Evolutionary conservation across 2,113 vertebrate genomes (phyloP), one percentile per base, ranked within the genome.

Genomic region (Oreamnos americanus): DNA sequence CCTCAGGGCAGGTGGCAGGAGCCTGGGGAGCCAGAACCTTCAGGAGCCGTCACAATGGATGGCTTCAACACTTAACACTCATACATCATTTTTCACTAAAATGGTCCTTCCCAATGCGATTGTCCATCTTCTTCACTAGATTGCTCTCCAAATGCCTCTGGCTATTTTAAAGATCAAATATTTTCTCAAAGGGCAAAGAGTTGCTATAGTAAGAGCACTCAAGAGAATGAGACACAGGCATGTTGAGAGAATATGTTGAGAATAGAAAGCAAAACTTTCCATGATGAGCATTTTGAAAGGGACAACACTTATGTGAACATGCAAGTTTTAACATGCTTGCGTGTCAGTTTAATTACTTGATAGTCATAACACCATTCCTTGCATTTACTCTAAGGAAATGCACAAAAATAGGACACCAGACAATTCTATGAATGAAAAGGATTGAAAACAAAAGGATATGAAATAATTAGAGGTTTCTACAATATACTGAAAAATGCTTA

Each of bases 111-210:
- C 84, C 58, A 94, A 23, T 10, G 85, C 83, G 60, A 96, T 30
- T 14, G 30, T 51, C 51, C 51, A 67, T 81, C 49, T 87, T 87
- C 49, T 87, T 94, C 81, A 94, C 53, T 78, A 86, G 67, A 82
- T 51, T 82, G 64, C 14, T 58, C 36, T 98, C 55, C 53, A 97
- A 74, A 88, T 93, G 60, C 25, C 67, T 86, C 62, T 55, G 30
- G 62, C 58, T 95, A 5, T 81, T 94, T 96, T 85, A 87, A 96
- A 94, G 62, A 67, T 81, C 60, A 87, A 96, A 45, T 94, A 7
- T 21, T 33, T 97, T 58, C 78, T 94, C 91, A 85, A 58, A 95
- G 78, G 93, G 91, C 84, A 97, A 86, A 92, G 51, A 76, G 21
- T 51, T 60, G 43, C 60, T 78, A 15, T 60, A 76, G 62, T 25